These are phyloP conservation scores for Nerophis ophidion DNA, from an alignment of 2,113 vertebrate genomes.

Conservation along the genomic window DNA sequence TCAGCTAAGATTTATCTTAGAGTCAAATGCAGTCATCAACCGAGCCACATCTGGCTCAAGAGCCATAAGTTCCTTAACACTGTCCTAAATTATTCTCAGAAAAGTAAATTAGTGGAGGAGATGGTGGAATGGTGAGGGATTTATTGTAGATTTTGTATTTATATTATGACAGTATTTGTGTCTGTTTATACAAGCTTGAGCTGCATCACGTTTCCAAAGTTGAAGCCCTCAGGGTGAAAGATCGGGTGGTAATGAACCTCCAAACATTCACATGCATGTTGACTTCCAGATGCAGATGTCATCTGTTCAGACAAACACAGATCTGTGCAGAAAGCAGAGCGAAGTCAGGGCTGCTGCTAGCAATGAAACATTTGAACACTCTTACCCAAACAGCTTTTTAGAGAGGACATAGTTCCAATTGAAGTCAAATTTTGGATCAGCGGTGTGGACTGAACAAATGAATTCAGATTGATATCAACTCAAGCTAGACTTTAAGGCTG, in stretches of 20 bases:
- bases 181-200: slow-evolving; percentile 10
- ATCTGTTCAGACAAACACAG: slow-evolving; percentile 55
- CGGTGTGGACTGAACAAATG: slow-evolving; percentile 55
- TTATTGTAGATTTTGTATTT: not conserved
- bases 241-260: slow-evolving; percentile 40
- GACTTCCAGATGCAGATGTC: slow-evolving; percentile 49
- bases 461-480: slow-evolving; percentile 35
- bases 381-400: slow-evolving; percentile 86
- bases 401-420: slow-evolving; percentile 89
- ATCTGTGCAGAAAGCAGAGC: slow-evolving; percentile 35
- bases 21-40: too few species aligned
- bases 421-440: slow-evolving; percentile 70
- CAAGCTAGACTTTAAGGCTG: slow-evolving; percentile 28
- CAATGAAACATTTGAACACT: slow-evolving; percentile 91
- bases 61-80: too few species aligned
- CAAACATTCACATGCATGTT: slow-evolving; percentile 28
- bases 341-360: slow-evolving; percentile 20
- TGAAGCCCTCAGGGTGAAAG: slow-evolving; percentile 27
- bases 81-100: not conserved
- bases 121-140: not conserved
- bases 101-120: not conserved
- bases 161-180: slow-evolving; percentile 10
- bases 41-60: too few species aligned
- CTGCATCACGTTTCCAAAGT: slow-evolving; percentile 26
- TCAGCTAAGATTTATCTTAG: too few species aligned